Base-by-base conservation (phyloP, 1,140 invertebrate species). In the Zaprionus kolodkinae region DNA sequence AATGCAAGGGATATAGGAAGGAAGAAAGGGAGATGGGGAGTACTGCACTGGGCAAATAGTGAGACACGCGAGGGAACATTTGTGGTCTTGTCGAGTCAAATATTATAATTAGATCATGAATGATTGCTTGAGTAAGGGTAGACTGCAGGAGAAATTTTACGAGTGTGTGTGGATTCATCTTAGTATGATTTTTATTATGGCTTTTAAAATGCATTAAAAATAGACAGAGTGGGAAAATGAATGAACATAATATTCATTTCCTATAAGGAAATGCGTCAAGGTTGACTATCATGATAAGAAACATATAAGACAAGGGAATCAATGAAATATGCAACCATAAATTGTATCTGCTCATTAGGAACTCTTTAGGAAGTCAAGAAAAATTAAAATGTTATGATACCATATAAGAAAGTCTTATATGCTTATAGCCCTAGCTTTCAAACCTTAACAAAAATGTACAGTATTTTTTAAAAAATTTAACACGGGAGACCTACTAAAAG, bases 81-180 rank as follows among this genome's bases (percentile, higher is more conserved):
- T 63, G 30, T 15, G 45, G 40, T 25, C 9, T 38, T 45, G 25
- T 21, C 13, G 12, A 60, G 25, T 27, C 12, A 21, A 27, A 56
- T 70, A 63, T 70, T 69, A 40, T 57, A 70, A 74, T 48, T 62
- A 60, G 12, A 35, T n/a, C 45, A 36, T n/a, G 30, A 15, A 36
- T 52, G 11, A 63, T 25, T 10, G 11, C 33, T n/a, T 45, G 9
- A 45, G 40, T 45, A n/a, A 45, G 7, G 60, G 11, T 6, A 55
- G 35, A 38, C 21, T 54, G 36, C 40, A 6, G 3, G 40, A n/a
- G 7, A 9, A 15, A 45, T 9, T n/a, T 15, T 6, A 43, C n/a
- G n/a, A 15, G 2, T 21, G 40, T n/a, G n/a, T 43, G 40, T 6
- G 40, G 6, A 9, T 45, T 15, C 6, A 45, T 45, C 6, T 15